Base-by-base conservation (phyloP, 2,888 invertebrate species). In the Allygus modestus region DNA sequence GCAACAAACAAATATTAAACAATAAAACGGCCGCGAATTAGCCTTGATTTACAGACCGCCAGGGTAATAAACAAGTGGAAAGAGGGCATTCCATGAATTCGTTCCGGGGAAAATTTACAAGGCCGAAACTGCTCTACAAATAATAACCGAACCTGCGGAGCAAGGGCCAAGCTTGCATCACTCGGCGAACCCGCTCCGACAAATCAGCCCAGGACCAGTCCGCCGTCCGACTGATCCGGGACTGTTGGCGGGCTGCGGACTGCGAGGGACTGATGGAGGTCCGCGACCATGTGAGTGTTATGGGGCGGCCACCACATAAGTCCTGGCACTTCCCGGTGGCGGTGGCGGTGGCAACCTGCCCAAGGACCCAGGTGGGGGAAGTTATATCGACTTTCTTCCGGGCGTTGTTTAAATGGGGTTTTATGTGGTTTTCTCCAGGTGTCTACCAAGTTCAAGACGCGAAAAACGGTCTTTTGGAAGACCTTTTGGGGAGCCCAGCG, bases 101-200 rank as follows among this genome's bases (percentile, higher is more conserved):
- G 65, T 26, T 20, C 58, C 46, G 46, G 65, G 58, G 0, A 28
- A 26, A 65, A 65, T 28, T 65, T 65, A 28, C 26, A 26, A 65
- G 65, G 65, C 65, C 65, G 28, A 65, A 65, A 65, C 65, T 65
- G 65, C 65, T 65, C 65, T 28, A 65, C 65, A 65, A 65, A 65
- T 65, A 65, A 65, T 65, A 65, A 12, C 65, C 65, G 65, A 65
- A 65, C 65, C 65, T 65, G 65, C 65, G 28, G 15, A 17, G 28
- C 65, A 28, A 28, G 65, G 65, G 65, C 58, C 58, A 58, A 58
- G 23, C 65, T 65, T 65, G 65, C 65, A 31, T 65, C 65, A 65
- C 20, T 12, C 51, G n/a, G n/a, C n/a, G 20, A 54, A 54, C 54
- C 54, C 20, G 54, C 54, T 54, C 51, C 20, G 31, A 65, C 71